A percentile compares a stretch with the other conserved stretches of the same genome.
Conservation (phyloP, 2,888 invertebrate species). For the Nymphalis urticae region DNA sequence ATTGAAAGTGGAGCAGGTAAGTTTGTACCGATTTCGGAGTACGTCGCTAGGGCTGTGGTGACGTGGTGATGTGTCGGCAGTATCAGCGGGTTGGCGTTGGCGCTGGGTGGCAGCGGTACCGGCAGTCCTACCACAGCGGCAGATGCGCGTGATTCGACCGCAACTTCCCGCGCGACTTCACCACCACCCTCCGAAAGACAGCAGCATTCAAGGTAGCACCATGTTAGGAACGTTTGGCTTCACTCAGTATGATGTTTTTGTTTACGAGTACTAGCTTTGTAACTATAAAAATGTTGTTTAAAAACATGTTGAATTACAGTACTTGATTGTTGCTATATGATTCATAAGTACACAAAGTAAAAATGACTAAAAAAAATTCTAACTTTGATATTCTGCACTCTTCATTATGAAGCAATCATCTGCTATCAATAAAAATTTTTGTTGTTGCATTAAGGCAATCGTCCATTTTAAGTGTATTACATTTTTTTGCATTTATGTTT, state of each 20-base stretch:
- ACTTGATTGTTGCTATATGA: background rate
- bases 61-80: slow-evolving; percentile 81
- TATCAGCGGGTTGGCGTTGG: slow-evolving; percentile 82
- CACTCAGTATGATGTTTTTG: slow-evolving; percentile 56
- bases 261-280: slow-evolving; percentile 53
- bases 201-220: slow-evolving; percentile 78
- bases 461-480: background rate
- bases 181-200: slow-evolving; percentile 74
- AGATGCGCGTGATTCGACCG: slow-evolving; percentile 65
- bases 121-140: slow-evolving; percentile 65
- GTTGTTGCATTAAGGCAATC: slow-evolving; percentile 10
- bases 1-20: slow-evolving; percentile 67
- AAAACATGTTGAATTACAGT: background rate
- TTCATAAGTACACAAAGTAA: background rate
- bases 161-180: slow-evolving; percentile 73
- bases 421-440: slow-evolving; percentile 11
- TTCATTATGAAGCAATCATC: slow-evolving; percentile 10
- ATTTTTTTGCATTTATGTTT: no score
- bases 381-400: background rate
- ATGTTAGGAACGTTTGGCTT: slow-evolving; percentile 58
- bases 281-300: slow-evolving; percentile 10
- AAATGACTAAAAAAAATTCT: background rate
- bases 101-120: slow-evolving; percentile 76
- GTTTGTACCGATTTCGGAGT: slow-evolving; percentile 51
- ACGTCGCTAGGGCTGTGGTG: slow-evolving; percentile 75